A percentile compares a stretch with the other conserved stretches of the same genome.
Evolutionary conservation across 2,113 vertebrate genomes (phyloP).

Genomic region (Pygathrix nemaeus): DNA sequence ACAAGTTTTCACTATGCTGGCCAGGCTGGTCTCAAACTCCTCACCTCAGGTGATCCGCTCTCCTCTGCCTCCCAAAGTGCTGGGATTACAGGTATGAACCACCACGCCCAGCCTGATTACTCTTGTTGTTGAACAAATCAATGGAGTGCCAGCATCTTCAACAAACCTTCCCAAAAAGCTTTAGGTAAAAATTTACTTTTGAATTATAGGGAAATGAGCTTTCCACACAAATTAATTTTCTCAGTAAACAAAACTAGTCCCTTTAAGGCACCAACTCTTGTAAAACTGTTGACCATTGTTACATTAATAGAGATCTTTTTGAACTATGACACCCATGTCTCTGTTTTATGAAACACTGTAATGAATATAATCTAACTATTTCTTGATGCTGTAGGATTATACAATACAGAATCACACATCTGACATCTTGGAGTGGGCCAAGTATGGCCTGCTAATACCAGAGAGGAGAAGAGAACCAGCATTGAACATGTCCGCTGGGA

Average conservation of each 20-base stretch:
- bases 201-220: not conserved
- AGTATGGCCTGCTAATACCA: not conserved
- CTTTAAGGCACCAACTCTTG: not conserved
- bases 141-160: not conserved
- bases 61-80: no score
- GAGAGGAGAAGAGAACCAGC: not conserved
- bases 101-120: not conserved
- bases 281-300: slow-evolving; percentile 5
- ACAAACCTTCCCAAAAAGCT: not conserved
- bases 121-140: not conserved
- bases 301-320: not conserved
- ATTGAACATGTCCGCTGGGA: not conserved
- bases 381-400: not conserved
- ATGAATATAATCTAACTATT: slow-evolving; percentile 12
- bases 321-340: not conserved
- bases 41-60: no score
- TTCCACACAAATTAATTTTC: slow-evolving; percentile 3
- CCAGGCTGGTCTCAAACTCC: no score
- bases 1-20: no score
- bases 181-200: slow-evolving; percentile 41
- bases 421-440: not conserved
- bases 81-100: no score
- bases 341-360: slow-evolving; percentile 20
- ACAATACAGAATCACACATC: not conserved
- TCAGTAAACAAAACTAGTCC: not conserved